Evolutionary conservation across 2,797 vertebrate species (phyloP).

Genomic region (Pelodytes ibericus): DNA sequence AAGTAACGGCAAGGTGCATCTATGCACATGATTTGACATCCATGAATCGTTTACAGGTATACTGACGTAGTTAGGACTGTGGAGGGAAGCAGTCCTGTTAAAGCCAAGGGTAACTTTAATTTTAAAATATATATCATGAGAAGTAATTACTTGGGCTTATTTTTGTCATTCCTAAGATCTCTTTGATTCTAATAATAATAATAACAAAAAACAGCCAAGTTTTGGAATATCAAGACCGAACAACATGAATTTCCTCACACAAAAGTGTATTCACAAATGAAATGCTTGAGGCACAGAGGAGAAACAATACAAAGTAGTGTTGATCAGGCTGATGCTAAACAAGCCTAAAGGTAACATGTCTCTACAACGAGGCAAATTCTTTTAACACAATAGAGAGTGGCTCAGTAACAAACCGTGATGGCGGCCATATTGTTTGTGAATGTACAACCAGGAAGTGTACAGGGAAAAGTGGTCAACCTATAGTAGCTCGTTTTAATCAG

Average conservation of each 20-base stretch:
- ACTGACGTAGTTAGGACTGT: too few relatives aligned
- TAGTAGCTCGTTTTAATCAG: too few relatives aligned
- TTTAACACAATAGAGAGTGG: constrained; percentile 45
- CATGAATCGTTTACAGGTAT: too few relatives aligned
- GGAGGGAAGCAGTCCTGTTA: too few relatives aligned
- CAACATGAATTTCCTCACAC: constrained; percentile 51
- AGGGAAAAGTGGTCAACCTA: too few relatives aligned
- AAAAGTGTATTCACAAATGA: constrained; percentile 51
- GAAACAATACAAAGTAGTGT: constrained; percentile 46
- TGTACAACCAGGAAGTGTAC: too few relatives aligned
- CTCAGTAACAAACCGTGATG: constrained; percentile 35
- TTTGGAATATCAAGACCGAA: constrained; percentile 38
- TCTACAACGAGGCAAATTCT: constrained; percentile 38
- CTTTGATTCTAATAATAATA: constrained; percentile 18
- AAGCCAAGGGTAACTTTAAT: too few relatives aligned
- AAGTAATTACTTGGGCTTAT: not conserved
- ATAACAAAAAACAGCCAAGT: constrained; percentile 31
- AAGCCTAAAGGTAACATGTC: constrained; percentile 50
- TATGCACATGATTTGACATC: too few relatives aligned
- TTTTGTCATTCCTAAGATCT: constrained; percentile 39
- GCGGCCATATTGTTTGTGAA: too few relatives aligned
- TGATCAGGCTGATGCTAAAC: constrained; percentile 49
- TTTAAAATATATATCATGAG: too few relatives aligned
- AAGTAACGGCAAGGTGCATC: too few relatives aligned
- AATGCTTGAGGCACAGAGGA: constrained; percentile 28